Evolutionary conservation across 2,113 vertebrate genomes (phyloP), one percentile per base, ranked within the genome.

Genomic region (Bolborhynchus lineola): DNA sequence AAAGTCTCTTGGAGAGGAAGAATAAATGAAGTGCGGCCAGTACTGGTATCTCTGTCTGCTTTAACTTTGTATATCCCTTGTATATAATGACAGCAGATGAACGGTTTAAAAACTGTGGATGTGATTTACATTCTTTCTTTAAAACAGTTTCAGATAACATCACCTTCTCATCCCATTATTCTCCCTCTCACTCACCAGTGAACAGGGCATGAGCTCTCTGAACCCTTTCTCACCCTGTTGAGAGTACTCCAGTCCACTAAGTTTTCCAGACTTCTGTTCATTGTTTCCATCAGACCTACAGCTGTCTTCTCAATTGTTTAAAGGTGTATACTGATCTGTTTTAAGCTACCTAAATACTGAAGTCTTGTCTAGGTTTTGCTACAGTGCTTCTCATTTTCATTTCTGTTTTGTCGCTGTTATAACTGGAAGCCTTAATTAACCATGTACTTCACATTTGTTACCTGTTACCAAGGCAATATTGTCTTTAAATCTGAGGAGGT

Each of bases 381-480:
- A 86, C 90, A 64, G 63, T 37, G 77, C 72, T 93, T 96, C 92
- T 96, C 83, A 70, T 92, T 91, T 96, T 97, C 85, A 25, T 87
- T 90, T 90, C 71, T 97, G 87, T 96, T 97, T 93, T 91, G 89
- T 95, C 74, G 81, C 89, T 65, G 67, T 92, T 97, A 90, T 60
- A 94, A 94, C 91, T 94, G 68, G 91, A 94, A 93, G 86, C 92
- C 71, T 76, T 95, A 97, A 97, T 97, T 96, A 97, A 95, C 92
- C 82, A 93, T 16, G 25, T 94, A 94, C 46, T 86, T 96, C 72
- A 90, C 76, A 95, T 95, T 84, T 96, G 86, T 91, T 95, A 97
- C 90, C 96, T 96, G 96, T 97, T 96, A 90, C 97, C 95, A 97
- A 97, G 97, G 96, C 94, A 96, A 97, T 97, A 95, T 97, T 97